A percentile compares a stretch with the other conserved stretches of the same genome.
Evolutionary conservation across 2,113 vertebrate species (phyloP).

Genomic region (Thamnophis sirtalis): DNA sequence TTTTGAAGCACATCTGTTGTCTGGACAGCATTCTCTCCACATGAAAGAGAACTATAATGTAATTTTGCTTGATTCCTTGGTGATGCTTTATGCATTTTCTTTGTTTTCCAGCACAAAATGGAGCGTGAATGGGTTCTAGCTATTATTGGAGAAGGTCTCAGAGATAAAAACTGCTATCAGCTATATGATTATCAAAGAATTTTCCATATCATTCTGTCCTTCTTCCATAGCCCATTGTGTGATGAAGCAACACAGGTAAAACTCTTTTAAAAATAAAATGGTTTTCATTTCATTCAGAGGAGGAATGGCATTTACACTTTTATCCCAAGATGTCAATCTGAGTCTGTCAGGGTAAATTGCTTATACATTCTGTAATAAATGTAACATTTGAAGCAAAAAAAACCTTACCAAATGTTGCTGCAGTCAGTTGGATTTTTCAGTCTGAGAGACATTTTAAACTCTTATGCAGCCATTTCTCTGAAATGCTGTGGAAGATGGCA

Average conservation of each 20-base stretch:
- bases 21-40: neutral
- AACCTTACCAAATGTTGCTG: neutral
- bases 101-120: slow-evolving; percentile 73
- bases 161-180: slow-evolving; percentile 79
- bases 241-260: slow-evolving; percentile 77
- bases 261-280: neutral
- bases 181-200: slow-evolving; percentile 82
- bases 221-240: slow-evolving; percentile 82
- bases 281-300: neutral
- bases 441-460: neutral
- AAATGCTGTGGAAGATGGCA: neutral
- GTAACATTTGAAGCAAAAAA: neutral
- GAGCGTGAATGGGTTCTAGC: slow-evolving; percentile 85
- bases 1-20: neutral
- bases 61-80: neutral
- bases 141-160: slow-evolving; percentile 80
- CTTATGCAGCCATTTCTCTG: neutral
- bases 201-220: slow-evolving; percentile 81
- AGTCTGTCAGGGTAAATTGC: neutral
- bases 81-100: slow-evolving; percentile 8
- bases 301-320: neutral
- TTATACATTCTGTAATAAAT: neutral
- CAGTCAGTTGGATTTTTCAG: neutral
- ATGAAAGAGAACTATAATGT: neutral
- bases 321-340: neutral